Evolutionary conservation across 2,797 vertebrate species (phyloP).

Genomic region (Bryconaethiops microstoma): DNA sequence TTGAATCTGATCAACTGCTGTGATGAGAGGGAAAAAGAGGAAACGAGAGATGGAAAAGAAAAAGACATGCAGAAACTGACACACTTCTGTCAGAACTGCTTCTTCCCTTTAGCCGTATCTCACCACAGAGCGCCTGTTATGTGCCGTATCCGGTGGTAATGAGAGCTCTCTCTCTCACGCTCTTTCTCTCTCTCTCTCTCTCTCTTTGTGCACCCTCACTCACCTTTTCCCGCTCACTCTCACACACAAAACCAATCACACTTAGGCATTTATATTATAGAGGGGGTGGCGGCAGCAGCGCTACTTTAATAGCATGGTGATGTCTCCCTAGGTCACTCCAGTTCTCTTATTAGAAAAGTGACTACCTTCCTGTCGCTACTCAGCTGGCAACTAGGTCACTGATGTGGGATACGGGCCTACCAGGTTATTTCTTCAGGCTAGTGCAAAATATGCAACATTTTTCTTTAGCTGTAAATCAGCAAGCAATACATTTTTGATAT

Average conservation of each 20-base stretch:
- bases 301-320: not conserved
- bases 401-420: not conserved
- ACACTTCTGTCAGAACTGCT: not conserved
- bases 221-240: not conserved
- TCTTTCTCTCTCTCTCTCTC: not conserved
- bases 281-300: not conserved
- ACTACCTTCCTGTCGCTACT: not conserved
- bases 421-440: not conserved
- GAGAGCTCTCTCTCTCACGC: not conserved
- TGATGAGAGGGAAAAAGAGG: constrained; percentile 47
- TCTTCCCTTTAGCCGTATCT: not conserved
- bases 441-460: not conserved
- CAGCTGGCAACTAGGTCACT: not conserved
- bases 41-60: constrained; percentile 24
- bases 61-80: not conserved
- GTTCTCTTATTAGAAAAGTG: not conserved
- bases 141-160: not conserved
- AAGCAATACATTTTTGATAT: not conserved
- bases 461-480: not conserved
- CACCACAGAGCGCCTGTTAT: not conserved
- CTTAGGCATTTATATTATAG: not conserved
- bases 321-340: not conserved
- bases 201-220: not conserved
- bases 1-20: constrained; percentile 16
- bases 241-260: not conserved